Base-by-base conservation (phyloP, 2,113 vertebrate genomes). In the Gasterosteus aculeatus region DNA sequence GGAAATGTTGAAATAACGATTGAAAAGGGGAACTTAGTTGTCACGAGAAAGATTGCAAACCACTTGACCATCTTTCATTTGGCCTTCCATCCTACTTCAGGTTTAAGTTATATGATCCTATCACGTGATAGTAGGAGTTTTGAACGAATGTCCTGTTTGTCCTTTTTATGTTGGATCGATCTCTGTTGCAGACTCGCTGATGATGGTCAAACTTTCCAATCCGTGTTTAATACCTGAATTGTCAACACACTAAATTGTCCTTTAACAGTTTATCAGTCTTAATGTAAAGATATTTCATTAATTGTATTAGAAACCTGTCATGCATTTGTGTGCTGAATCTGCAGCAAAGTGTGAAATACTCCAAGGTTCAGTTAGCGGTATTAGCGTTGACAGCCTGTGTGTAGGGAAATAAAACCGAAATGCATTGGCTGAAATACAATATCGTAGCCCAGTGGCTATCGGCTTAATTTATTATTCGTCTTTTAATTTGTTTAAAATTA, bases 1-100 rank as follows among this genome's bases (percentile, higher is more conserved):
- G 75, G 67, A 71, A 64, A 58, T 78, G 67, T 64, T 31, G 75
- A 38, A 71, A 70, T 39, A 18, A 12, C 4, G 4, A 7, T 3
- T 44, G 75, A 70, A 70, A 78, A 0, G 2, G 26, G 59, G 67
- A 78, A 69, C 46, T 63, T 5, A 47, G 41, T 26, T 47, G 51
- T 78, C 75, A 78, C 38, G 31, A 63, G 67, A 71, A 51, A 7
- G 29, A 16, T 35, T 53, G 22, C 10, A 54, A 62, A 54, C 5
- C 46, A 18, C 54, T 39, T 18, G 5, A 2, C 15, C 61, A 39
- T 49, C 7, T 29, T 14, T 5, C 7, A 57, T 66, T 3, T n/a
- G 10, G 9, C 62, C 38, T 31, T 38, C 49, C 18, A 26, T 47
- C 7, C 10, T 29, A 12, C 39, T 26, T 46, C 42, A 66, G 15